Evolutionary conservation across 2,888 invertebrate genomes (phyloP).

Genomic region (Aphodius sticticus): DNA sequence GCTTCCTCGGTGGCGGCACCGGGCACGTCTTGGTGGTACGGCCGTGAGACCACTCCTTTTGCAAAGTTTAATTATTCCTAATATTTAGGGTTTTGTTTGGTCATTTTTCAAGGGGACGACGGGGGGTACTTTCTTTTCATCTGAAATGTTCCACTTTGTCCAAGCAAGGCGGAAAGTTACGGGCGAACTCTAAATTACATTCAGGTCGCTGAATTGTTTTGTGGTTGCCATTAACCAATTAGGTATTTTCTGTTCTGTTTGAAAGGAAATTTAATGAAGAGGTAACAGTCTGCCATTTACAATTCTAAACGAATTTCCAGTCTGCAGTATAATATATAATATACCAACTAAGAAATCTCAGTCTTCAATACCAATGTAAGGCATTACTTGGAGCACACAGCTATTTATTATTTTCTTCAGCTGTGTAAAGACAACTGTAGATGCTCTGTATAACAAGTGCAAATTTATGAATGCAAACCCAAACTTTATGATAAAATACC

Average conservation of each 20-base stretch:
- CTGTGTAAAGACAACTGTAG: too few species aligned
- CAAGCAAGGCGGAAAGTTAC: background rate
- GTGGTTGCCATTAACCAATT: background rate
- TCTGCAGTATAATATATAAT: too few species aligned
- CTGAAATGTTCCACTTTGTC: background rate
- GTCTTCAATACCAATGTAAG: too few species aligned
- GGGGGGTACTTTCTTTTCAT: background rate
- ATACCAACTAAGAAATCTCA: too few species aligned
- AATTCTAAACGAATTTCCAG: too few species aligned
- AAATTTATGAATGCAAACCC: too few species aligned
- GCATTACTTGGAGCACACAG: too few species aligned
- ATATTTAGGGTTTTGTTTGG: background rate
- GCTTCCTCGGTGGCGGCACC: slow-evolving; percentile 20
- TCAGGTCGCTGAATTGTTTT: background rate
- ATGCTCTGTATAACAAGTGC: too few species aligned
- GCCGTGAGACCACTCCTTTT: slow-evolving; percentile 14
- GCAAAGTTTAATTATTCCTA: slow-evolving; percentile 17
- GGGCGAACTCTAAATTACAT: background rate
- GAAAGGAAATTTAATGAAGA: background rate
- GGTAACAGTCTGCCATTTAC: background rate
- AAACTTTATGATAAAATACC: too few species aligned
- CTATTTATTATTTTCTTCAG: too few species aligned
- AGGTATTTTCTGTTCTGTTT: background rate
- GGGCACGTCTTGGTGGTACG: slow-evolving; percentile 20
- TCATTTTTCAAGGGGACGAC: background rate